Evolutionary conservation across 2,113 vertebrate species (phyloP).

Genomic region (Myiozetetes cayanensis): DNA sequence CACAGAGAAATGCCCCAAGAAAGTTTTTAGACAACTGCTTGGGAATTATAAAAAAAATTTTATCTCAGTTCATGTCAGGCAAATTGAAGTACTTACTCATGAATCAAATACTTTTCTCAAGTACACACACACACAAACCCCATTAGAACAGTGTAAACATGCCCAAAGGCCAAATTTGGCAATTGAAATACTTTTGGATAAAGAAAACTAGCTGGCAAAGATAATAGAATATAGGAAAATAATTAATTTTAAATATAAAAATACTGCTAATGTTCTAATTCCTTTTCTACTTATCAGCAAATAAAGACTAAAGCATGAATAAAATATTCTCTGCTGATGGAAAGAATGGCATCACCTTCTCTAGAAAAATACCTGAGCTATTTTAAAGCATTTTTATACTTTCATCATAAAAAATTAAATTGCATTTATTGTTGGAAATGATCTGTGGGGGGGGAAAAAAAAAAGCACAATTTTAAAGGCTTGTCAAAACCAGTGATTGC

Average conservation of each 20-base stretch:
- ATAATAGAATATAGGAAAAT: background rate
- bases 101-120: background rate
- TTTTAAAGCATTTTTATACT: slow-evolving; percentile 31
- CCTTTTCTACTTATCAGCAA: background rate
- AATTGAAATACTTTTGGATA: slow-evolving; percentile 3
- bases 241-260: background rate
- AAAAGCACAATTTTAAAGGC: slow-evolving; percentile 12
- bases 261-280: slow-evolving; percentile 1
- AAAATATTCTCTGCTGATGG: background rate
- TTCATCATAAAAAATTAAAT: slow-evolving; percentile 44
- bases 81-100: background rate
- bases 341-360: slow-evolving; percentile 35
- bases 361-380: slow-evolving; percentile 9
- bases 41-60: background rate
- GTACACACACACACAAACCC: background rate
- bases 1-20: background rate
- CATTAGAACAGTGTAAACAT: background rate
- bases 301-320: background rate
- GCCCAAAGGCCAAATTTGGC: background rate
- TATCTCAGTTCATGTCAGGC: background rate
- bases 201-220: background rate
- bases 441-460: background rate
- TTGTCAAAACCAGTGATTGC: slow-evolving; percentile 19
- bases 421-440: slow-evolving; percentile 35
- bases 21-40: background rate